These are phyloP conservation scores for Salvelinus fontinalis DNA, from an alignment of 2,113 vertebrate species.

Conservation along the genomic window DNA sequence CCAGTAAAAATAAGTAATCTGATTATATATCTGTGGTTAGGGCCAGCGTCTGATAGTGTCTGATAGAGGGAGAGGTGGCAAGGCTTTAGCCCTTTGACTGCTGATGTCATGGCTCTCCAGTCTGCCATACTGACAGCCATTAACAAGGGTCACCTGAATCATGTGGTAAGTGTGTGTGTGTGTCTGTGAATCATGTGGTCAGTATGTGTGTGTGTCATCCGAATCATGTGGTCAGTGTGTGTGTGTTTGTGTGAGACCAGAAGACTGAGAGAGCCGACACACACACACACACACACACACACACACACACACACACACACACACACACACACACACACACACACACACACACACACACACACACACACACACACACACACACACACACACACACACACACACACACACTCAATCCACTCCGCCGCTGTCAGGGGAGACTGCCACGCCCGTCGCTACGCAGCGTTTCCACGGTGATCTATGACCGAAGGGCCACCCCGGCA, in stretches of 20 bases:
- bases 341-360: not conserved
- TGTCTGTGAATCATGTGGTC: slow-evolving; percentile 17
- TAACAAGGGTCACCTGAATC: slow-evolving; percentile 34
- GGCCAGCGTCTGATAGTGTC: not conserved
- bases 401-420: slow-evolving; percentile 26
- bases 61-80: not conserved
- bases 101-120: not conserved
- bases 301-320: no score
- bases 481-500: slow-evolving; percentile 49
- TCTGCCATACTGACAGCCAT: slow-evolving; percentile 5
- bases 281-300: no score
- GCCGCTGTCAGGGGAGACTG: slow-evolving; percentile 19
- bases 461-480: slow-evolving; percentile 62
- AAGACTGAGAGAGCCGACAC: slow-evolving; percentile 1
- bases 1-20: not conserved
- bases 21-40: not conserved
- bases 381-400: no score
- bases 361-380: no score
- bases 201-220: slow-evolving; percentile 27
- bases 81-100: not conserved
- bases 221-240: slow-evolving; percentile 14
- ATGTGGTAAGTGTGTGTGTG: not conserved
- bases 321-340: not conserved
- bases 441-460: slow-evolving; percentile 19
- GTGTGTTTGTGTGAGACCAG: not conserved